Conservation (phyloP, 1,140 invertebrate genomes). For the Psilanteris sp. region DNA sequence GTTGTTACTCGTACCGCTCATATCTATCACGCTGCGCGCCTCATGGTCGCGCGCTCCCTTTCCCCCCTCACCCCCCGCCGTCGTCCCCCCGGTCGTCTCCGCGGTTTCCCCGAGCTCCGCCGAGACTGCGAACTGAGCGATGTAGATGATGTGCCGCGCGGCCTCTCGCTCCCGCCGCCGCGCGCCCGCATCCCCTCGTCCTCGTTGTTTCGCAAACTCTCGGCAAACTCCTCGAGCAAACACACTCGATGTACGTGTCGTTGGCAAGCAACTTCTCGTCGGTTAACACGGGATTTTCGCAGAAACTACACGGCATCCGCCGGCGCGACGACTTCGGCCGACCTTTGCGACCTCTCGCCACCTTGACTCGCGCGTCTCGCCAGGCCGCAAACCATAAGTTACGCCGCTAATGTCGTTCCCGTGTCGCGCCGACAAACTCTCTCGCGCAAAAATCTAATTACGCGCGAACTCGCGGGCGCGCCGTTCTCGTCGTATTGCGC, state of each 20-base stretch:
- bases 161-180: conserved; percentile 15
- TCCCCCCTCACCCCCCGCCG: too few relatives aligned
- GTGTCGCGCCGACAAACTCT: conserved; percentile 72
- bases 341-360: conserved; percentile 55
- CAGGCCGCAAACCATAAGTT: conserved; percentile 77
- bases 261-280: conserved; percentile 74
- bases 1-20: conserved; percentile 73
- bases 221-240: conserved; percentile 65
- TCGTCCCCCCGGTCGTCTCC: conserved; percentile 31
- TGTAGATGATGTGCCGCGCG: conserved; percentile 53
- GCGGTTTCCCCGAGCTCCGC: conserved; percentile 47
- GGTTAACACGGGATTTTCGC: conserved; percentile 63
- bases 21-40: conserved; percentile 70
- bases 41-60: conserved; percentile 33
- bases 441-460: conserved; percentile 68
- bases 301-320: conserved; percentile 54
- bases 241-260: conserved; percentile 71
- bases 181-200: background rate
- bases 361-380: conserved; percentile 62
- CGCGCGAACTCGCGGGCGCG: too few relatives aligned
- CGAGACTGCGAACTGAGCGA: conserved; percentile 47
- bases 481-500: too few relatives aligned
- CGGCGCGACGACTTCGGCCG: conserved; percentile 55
- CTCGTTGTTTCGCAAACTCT: conserved; percentile 57
- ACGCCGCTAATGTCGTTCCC: conserved; percentile 78